Evolutionary conservation across 2,888 invertebrate genomes (phyloP), one percentile per base, ranked within the genome.

Genomic region (Sinohyriopsis cumingii): DNA sequence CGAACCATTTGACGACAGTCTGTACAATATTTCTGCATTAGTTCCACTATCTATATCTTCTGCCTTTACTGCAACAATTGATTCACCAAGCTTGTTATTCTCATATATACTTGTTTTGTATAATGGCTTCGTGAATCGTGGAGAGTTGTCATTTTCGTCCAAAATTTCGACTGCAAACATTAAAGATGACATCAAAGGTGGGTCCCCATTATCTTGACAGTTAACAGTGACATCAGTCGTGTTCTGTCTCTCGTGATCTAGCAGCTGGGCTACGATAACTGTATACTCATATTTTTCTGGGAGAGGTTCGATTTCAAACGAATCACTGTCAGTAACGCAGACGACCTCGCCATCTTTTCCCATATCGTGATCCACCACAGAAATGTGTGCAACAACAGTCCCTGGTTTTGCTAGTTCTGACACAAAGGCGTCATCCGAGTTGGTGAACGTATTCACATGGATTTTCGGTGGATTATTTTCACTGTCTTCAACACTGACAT

Each of bases 381-480:
- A 66, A 22, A 73, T 65, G 0, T 62, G 33, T 9, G 73, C 73
- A 15, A 73, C 65, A 45, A 71, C 67, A 19, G 55, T 45, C 45
- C 65, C 65, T 55, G 68, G 33, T 33, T 63, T 53, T 3, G 67
- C 65, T 28, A 61, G 45, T 45, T 73, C 73, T 15, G 59, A 59
- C 5, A 62, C 65, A 53, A 68, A 59, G 15, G 63, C 64, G 22
- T 45, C 53, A 28, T 53, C 20, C 57, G 62, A 56, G 28, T 65
- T 28, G 2, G 65, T 65, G 15, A 73, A 56, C 24, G 65, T 68
- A 59, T 65, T 73, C 15, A 71, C 45, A 9, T 65, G 68, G 9
- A 73, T 61, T 60, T 68, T 66, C 18, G 73, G 73, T n/a, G 68
- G 65, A 73, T 73, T 73, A 59, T 73, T 73, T 22, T 71, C 73